A percentile compares a stretch with the other conserved stretches of the same genome.
These are phyloP conservation scores for Lasius platythorax DNA, from an alignment of 2,888 invertebrate species.

Conservation along the genomic window DNA sequence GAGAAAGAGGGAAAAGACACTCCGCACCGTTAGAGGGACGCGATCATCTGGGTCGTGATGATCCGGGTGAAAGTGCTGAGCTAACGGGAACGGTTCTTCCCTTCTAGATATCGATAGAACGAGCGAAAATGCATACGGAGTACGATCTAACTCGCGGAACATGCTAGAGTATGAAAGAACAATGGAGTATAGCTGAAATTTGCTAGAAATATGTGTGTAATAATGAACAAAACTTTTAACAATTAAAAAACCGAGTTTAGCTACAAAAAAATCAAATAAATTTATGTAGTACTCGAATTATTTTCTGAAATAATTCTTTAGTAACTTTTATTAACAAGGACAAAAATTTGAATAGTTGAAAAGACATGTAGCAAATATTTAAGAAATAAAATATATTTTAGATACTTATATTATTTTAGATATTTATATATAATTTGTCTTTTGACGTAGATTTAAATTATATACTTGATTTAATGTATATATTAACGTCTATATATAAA, in stretches of 20 bases:
- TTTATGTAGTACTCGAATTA: background rate
- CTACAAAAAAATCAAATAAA: background rate
- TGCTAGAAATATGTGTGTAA: background rate
- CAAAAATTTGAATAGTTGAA: background rate
- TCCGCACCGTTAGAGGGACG: slow-evolving; percentile 70
- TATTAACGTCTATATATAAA: background rate
- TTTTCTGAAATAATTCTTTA: background rate
- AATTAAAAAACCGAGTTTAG: background rate
- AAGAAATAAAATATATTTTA: background rate
- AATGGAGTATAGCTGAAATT: background rate
- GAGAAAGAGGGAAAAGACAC: slow-evolving; percentile 53
- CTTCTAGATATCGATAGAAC: slow-evolving; percentile 64
- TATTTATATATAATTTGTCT: too few species aligned
- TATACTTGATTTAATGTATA: background rate
- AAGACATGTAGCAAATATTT: background rate
- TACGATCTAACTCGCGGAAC: slow-evolving; percentile 1
- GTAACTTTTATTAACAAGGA: background rate
- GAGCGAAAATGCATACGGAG: slow-evolving; percentile 33
- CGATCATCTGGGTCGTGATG: slow-evolving; percentile 76
- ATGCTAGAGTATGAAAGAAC: background rate
- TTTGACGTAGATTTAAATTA: background rate
- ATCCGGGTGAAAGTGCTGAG: slow-evolving; percentile 76
- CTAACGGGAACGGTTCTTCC: slow-evolving; percentile 74
- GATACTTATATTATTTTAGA: too few species aligned
- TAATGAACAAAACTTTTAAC: background rate